Evolutionary conservation across 2,888 invertebrate genomes (phyloP).

Genomic region (Altica lythri): DNA sequence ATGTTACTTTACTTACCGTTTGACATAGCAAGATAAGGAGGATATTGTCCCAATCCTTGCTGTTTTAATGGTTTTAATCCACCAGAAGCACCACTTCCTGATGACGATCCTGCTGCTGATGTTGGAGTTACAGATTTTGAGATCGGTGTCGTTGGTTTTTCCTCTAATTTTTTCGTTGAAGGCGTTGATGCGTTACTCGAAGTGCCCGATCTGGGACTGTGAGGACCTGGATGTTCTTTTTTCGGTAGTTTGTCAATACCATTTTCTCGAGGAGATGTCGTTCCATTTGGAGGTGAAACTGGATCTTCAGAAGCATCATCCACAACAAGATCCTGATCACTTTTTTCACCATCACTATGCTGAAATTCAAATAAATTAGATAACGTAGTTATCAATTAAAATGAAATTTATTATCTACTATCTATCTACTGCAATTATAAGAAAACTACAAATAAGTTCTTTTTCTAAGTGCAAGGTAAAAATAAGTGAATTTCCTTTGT

Average conservation of each 20-base stretch:
- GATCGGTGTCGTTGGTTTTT: constrained; percentile 89
- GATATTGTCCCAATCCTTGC: constrained; percentile 64
- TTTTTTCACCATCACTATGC: constrained; percentile 84
- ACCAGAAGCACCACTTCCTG: constrained; percentile 55
- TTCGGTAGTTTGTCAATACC: constrained; percentile 81
- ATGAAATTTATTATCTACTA: too few species aligned
- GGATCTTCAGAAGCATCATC: constrained; percentile 94
- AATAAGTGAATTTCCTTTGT: too few species aligned
- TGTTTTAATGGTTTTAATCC: constrained; percentile 63
- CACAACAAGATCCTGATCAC: constrained; percentile 91
- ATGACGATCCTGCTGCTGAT: constrained; percentile 60
- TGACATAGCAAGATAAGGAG: constrained; percentile 62
- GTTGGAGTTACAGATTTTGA: constrained; percentile 90
- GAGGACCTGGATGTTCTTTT: constrained; percentile 74
- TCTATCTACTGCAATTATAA: too few species aligned
- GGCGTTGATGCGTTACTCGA: constrained; percentile 91
- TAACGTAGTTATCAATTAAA: too few species aligned
- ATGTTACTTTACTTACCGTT: constrained; percentile 61
- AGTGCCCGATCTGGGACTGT: constrained; percentile 80
- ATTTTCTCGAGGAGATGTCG: constrained; percentile 88
- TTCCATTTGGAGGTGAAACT: constrained; percentile 82
- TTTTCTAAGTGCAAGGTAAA: too few species aligned
- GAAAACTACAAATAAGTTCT: too few species aligned
- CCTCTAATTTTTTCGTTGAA: constrained; percentile 83
- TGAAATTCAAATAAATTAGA: constrained; percentile 53